Evolutionary conservation across 2,797 vertebrate genomes (phyloP), one percentile per base, ranked within the genome.

Genomic region (Liparis tanakae): DNA sequence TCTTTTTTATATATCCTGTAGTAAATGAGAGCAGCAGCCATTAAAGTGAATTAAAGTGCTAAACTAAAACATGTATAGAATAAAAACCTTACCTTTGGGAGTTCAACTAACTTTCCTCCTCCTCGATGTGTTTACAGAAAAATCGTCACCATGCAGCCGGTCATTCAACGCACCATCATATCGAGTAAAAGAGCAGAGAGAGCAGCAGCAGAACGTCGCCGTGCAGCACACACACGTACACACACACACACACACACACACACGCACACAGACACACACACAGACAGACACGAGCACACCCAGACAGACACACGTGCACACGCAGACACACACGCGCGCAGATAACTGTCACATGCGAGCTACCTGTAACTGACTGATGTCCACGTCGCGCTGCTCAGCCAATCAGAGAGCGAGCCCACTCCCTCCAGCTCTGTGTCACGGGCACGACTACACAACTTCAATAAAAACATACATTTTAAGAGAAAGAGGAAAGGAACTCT

Each of bases 321-420:
- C 57, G 15, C 36, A 22, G 36, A 20, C 36, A 30, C 69, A 8
- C 55, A 6, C 72, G 4, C 44, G 6, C 10, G 20, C 76, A 67
- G 85, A 80, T 73, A 84, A 87, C 85, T 82, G 91, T 85, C 85
- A 92, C 90, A 90, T 80, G 89, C 78, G 89, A 67, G 54, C 79
- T 86, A 95, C 94, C 94, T 94, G 94, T 68, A 69, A 86, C 92
- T 72, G 88, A 76, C 85, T 72, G 82, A 93, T 80, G 94, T 91
- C 92, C 94, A 95, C 95, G 95, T 95, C 78, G 94, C 92, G 74
- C 89, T 94, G 79, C 76, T 90, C 82, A 72, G 89, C 95, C 94
- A 95, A 95, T 95, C 84, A 87, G 56, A 87, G 74, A 53, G 72
- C 61, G 33, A 44, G 48, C n/a, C 15, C 62, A 0, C 66, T 30